Evolutionary conservation across 2,113 vertebrate genomes (phyloP).

Genomic region (Parus major): DNA sequence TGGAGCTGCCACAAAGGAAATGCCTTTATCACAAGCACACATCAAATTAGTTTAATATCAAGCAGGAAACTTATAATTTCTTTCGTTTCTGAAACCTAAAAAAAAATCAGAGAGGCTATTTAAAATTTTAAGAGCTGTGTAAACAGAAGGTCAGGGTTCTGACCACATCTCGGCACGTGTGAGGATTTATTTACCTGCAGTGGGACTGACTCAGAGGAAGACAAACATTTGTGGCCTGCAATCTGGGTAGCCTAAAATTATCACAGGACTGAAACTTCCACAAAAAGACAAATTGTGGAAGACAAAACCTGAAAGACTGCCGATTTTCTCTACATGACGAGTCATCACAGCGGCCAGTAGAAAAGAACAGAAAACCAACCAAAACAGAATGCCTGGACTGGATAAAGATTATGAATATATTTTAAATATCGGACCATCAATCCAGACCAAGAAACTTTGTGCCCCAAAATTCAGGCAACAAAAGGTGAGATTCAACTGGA

Average conservation of each 20-base stretch:
- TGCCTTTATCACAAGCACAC: not conserved
- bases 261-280: not conserved
- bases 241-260: not conserved
- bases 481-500: not conserved
- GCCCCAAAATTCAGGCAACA: not conserved
- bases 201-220: not conserved
- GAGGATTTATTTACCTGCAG: not conserved
- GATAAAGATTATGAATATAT: not conserved
- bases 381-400: not conserved
- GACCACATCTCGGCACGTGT: accelerated
- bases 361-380: not conserved
- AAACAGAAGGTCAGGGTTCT: not conserved
- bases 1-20: not conserved
- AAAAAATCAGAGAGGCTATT: not conserved
- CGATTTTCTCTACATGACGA: not conserved
- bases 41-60: not conserved
- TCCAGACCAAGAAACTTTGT: not conserved
- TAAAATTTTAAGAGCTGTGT: not conserved
- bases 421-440: not conserved
- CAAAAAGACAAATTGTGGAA: not conserved
- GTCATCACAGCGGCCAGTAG: not conserved
- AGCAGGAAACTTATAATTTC: not conserved
- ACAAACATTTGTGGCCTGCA: not conserved
- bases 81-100: not conserved
- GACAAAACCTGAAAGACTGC: not conserved